Conservation (phyloP, 2,797 vertebrate species). For the Rhabdophis nuchalis region DNA sequence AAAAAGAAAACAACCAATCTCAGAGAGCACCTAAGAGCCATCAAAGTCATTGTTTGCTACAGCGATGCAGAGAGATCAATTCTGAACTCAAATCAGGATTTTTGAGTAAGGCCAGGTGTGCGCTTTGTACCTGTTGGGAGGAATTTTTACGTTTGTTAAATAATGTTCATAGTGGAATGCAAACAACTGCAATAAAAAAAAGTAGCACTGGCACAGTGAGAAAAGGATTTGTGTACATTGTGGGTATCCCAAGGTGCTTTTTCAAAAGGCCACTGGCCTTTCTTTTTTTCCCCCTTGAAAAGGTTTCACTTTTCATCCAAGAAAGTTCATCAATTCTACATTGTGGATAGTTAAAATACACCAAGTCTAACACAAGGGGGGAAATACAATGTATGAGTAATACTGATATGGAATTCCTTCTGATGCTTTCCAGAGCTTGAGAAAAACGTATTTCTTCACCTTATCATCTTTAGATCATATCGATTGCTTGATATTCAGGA, state of each 20-base stretch:
- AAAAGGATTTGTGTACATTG: not conserved
- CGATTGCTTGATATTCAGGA: not conserved
- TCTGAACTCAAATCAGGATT: not conserved
- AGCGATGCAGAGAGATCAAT: not conserved
- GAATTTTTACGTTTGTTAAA: not conserved
- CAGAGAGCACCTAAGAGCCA: not conserved
- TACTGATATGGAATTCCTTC: not conserved
- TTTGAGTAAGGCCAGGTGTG: not conserved
- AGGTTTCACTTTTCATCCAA: not conserved
- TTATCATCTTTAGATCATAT: not conserved
- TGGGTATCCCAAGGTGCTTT: not conserved
- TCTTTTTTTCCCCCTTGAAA: not conserved
- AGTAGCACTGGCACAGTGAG: not conserved
- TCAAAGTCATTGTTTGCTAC: not conserved
- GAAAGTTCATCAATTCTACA: not conserved
- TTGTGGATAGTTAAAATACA: not conserved
- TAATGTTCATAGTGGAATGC: not conserved
- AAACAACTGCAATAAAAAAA: not conserved
- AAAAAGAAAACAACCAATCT: too few species aligned
- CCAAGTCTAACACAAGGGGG: not conserved
- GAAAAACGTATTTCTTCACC: not conserved
- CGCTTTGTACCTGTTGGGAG: not conserved
- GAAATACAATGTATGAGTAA: not conserved
- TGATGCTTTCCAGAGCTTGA: not conserved
- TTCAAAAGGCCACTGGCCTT: not conserved